These are phyloP conservation scores for Patiria miniata DNA, from an alignment of 35 echinoderm and acorn worm genomes.

Conservation along the genomic window DNA sequence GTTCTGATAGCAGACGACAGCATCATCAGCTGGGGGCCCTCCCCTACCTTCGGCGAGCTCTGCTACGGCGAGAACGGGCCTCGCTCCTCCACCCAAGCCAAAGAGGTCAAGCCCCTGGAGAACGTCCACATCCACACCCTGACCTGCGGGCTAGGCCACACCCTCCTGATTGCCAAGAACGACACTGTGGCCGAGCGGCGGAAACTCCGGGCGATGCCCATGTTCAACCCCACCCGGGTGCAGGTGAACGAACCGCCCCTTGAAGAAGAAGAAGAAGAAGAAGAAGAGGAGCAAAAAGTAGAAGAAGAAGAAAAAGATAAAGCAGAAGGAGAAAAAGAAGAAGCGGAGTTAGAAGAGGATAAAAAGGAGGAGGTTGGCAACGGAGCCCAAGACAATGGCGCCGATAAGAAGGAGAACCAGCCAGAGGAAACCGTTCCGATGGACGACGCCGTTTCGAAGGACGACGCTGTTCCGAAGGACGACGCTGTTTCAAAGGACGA, in stretches of 20 bases:
- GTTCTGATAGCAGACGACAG: constrained; percentile 90
- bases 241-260: neutral
- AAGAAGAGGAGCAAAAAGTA: neutral
- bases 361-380: neutral
- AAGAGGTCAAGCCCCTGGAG: constrained; percentile 77
- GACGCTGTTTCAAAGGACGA: too few relatives aligned
- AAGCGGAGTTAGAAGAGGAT: neutral
- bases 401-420: too few relatives aligned
- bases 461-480: too few relatives aligned
- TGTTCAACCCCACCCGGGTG: constrained; percentile 39
- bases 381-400: neutral
- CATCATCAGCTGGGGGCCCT: constrained; percentile 95
- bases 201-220: constrained; percentile 47
- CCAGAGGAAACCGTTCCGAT: too few relatives aligned
- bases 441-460: too few relatives aligned
- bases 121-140: constrained; percentile 73
- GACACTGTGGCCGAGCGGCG: constrained; percentile 80
- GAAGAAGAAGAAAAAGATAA: neutral
- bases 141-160: constrained; percentile 82
- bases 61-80: constrained; percentile 81
- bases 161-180: constrained; percentile 72
- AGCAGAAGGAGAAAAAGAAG: neutral
- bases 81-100: constrained; percentile 77
- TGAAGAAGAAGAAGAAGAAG: constrained; percentile 4
- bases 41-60: constrained; percentile 94